Base-by-base conservation (phyloP, 2,113 vertebrate genomes). In the Zosterops borbonicus region DNA sequence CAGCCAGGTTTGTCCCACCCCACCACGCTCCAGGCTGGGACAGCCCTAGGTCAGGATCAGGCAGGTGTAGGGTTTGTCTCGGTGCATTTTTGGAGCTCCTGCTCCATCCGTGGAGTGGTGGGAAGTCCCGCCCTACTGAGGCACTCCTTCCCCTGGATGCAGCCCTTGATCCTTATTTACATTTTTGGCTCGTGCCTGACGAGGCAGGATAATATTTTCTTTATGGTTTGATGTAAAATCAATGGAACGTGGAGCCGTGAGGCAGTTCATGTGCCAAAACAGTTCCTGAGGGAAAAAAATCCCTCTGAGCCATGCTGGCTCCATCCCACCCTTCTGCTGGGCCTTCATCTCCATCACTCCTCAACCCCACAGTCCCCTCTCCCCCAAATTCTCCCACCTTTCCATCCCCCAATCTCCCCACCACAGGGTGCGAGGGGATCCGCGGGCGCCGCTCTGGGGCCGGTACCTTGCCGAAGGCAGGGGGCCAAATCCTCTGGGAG, bases 401-500 rank as follows among this genome's bases (percentile, higher is more conserved):
- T 28, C 27, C 24, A 27, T 13, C 5, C 56, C 58, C 39, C 39
- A 39, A 35, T 10, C n/a, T 35, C 56, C 14, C 22, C 4, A 35
- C 33, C 23, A 9, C 19, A 3, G 28, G 44, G 16, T 6, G 52
- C 10, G 28, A 31, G 49, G 18, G 5, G 15, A 4, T 20, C 25
- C 3, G 1, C 0, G 1, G n/a, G n/a, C 4, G 8, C 41, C 24
- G 0, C 22, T 77, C 11, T 3, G 21, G 59, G 42, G 41, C 9
- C 0, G 0, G 3, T 97, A 98, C 98, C 98, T 98, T 98, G 58
- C 86, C 8, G 20, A 98, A 97, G 83, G 98, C 97, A 0, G 90
- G 90, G 0, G 98, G 98, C 97, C 98, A 98, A 63, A 98, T 96
- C 31, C 87, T 97, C 12, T 91, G 98, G 47, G 98, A 96, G 31